Percentiles rank a stretch among this genome's conserved stretches.
phyloP scores from a whole-genome alignment of 2,113 vertebrate genomes.

The Anhinga anhinga region DNA sequence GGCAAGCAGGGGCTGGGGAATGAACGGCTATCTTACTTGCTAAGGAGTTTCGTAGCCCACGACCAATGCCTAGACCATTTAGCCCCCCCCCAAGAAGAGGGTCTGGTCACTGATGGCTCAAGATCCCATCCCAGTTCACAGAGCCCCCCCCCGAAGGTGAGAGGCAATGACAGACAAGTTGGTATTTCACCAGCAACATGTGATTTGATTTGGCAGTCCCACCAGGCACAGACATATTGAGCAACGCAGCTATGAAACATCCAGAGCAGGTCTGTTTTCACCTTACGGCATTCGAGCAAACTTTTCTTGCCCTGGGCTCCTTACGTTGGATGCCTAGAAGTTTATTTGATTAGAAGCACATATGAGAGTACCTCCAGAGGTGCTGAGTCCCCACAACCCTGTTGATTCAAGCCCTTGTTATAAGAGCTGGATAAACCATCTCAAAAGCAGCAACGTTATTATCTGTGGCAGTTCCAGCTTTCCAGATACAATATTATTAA shows the following conservation, averaged over 20 bases:
- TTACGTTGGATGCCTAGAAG: accelerated
- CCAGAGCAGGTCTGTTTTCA: not conserved
- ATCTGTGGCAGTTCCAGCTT: not conserved
- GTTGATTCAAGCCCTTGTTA: not conserved
- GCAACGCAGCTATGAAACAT: not conserved
- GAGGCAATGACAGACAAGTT: not conserved
- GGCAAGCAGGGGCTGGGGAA: not conserved
- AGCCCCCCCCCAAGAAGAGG: not conserved
- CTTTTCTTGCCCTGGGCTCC: not conserved
- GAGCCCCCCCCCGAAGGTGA: accelerated
- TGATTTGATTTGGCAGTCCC: not conserved
- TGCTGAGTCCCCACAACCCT: not conserved
- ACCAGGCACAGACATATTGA: not conserved
- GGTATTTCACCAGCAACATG: not conserved
- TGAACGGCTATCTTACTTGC: accelerated
- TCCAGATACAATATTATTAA: not conserved
- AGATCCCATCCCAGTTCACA: not conserved
- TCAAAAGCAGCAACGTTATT: not conserved
- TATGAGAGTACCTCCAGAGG: not conserved
- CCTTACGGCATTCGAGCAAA: not conserved
- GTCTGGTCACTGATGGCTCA: not conserved
- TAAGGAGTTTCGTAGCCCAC: not conserved
- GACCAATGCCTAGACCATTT: not conserved
- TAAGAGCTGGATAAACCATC: not conserved
- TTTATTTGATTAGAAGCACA: not conserved